These are phyloP conservation scores for Coturnix japonica DNA, from an alignment of 2,113 vertebrate species.

Conservation along the genomic window DNA sequence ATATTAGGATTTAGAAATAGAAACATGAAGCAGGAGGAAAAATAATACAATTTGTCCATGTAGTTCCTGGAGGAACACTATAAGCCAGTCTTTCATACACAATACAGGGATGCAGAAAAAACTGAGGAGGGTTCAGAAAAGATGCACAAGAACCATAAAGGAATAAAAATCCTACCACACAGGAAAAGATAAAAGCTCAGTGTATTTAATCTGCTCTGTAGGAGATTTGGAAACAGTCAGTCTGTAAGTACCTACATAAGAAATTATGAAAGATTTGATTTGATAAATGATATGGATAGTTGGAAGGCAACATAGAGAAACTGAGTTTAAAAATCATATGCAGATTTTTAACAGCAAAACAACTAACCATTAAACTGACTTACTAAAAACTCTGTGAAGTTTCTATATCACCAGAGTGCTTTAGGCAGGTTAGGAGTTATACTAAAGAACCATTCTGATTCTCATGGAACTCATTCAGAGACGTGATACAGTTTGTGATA, in stretches of 20 bases:
- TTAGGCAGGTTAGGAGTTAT: neutral
- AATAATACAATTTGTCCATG: neutral
- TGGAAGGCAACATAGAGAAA: neutral
- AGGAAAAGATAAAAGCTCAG: conserved; percentile 7
- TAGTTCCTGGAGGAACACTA: neutral
- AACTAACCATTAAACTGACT: neutral
- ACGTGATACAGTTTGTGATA: neutral
- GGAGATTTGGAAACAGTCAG: neutral
- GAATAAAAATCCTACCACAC: neutral
- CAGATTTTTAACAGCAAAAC: neutral
- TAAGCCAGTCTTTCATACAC: neutral
- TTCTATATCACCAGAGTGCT: neutral
- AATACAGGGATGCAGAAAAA: neutral
- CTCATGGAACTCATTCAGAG: neutral
- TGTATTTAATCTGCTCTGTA: neutral
- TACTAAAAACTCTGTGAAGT: neutral
- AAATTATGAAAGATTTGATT: conserved; percentile 6
- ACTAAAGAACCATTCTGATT: neutral
- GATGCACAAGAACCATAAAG: neutral
- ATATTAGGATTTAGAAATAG: neutral
- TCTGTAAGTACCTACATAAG: conserved; percentile 15
- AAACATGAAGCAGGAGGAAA: neutral
- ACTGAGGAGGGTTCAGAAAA: neutral
- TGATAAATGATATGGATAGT: neutral
- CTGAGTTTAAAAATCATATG: neutral